These are phyloP conservation scores for Drosophila bipectinata DNA, from an alignment of 1,140 invertebrate species.

Conservation along the genomic window DNA sequence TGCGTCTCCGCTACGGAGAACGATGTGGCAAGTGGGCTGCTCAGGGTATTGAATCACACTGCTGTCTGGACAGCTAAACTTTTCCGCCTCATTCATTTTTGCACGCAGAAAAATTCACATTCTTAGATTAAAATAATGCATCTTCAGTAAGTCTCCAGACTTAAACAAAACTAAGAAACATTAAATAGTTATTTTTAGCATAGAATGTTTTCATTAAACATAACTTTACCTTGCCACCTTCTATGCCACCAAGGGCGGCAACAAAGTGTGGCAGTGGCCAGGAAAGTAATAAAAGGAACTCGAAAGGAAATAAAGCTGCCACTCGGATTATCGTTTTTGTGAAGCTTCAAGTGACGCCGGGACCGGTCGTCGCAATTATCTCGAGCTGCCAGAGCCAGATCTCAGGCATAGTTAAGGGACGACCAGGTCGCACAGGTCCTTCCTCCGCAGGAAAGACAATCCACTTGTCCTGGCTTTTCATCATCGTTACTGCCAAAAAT, in stretches of 20 bases:
- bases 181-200: not conserved
- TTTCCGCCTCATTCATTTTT: conserved; percentile 14
- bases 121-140: not conserved
- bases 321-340: conserved; percentile 36
- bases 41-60: conserved; percentile 14
- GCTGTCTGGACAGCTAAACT: conserved; percentile 26
- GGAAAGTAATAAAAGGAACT: conserved; percentile 25
- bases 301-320: conserved; percentile 14
- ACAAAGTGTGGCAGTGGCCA: conserved; percentile 25
- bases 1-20: not conserved
- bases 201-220: not conserved
- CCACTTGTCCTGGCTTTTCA: conserved; percentile 37
- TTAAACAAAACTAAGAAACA: too few species aligned
- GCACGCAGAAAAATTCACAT: not conserved
- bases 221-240: not conserved
- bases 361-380: conserved; percentile 58
- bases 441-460: not conserved
- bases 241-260: conserved; percentile 2
- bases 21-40: conserved; percentile 12
- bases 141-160: too few species aligned
- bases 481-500: conserved; percentile 12
- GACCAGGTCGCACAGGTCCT: conserved; percentile 1
- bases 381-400: conserved; percentile 60
- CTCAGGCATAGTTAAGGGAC: conserved; percentile 23
- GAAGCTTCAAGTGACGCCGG: conserved; percentile 36